A percentile compares a stretch with the other conserved stretches of the same genome.
phyloP scores from a whole-genome alignment of 1,140 invertebrate genomes.

The Psix sp. region DNA sequence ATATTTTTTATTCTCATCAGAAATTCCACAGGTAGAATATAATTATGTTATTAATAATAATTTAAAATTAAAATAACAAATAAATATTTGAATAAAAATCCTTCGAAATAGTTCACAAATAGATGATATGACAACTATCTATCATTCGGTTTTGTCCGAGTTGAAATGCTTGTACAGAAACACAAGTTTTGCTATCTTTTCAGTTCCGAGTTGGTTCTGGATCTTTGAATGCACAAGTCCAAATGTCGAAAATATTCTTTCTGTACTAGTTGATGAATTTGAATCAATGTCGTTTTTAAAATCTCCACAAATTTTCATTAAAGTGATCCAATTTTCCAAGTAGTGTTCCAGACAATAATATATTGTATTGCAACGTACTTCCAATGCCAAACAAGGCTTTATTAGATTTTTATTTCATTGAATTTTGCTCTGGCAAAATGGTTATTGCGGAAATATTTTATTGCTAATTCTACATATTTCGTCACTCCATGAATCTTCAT shows the following conservation, averaged over 20 bases:
- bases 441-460: conserved; percentile 33
- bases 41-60: too few relatives aligned
- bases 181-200: conserved; percentile 18
- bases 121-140: too few relatives aligned
- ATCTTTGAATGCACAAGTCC: conserved; percentile 8
- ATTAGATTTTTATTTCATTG: background rate
- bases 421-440: conserved; percentile 17
- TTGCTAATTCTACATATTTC: conserved; percentile 7
- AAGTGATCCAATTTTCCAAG: conserved; percentile 7
- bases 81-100: too few relatives aligned
- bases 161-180: background rate
- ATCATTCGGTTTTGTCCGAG: too few relatives aligned
- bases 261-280: conserved; percentile 13
- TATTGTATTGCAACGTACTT: conserved; percentile 23
- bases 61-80: too few relatives aligned
- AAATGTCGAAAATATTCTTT: conserved; percentile 7
- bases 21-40: too few relatives aligned
- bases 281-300: conserved; percentile 16
- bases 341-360: background rate
- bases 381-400: conserved; percentile 1
- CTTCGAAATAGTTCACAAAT: too few relatives aligned
- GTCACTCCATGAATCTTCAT: conserved; percentile 21
- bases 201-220: conserved; percentile 4
- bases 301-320: conserved; percentile 13
- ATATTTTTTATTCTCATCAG: too few relatives aligned